Evolutionary conservation across 2,797 vertebrate species (phyloP), one percentile per base, ranked within the genome.

Genomic region (Glyptemys insculpta): DNA sequence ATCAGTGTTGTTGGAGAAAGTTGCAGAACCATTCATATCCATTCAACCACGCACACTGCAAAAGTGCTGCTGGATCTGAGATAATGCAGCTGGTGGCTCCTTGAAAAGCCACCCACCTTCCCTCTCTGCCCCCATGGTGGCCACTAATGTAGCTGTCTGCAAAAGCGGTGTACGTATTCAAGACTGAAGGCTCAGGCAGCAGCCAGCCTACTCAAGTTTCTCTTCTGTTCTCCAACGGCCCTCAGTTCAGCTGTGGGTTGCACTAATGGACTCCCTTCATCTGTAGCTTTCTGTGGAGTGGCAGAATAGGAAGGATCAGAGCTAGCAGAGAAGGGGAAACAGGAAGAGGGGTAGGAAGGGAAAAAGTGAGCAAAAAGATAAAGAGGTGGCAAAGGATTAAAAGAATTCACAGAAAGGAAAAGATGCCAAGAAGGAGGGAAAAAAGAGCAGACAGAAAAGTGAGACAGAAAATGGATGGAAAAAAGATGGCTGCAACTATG

Each of bases 51-150:
- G 5, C 37, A 84, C 0, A 0, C 50, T 65, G 65, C 37, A 93
- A 81, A 94, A 95, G 81, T 8, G 44, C 52, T 88, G 74, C 52
- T 91, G 88, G 87, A 83, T 47, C 78, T 95, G 91, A 41, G 49
- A 91, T 84, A 94, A 78, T 37, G 81, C 93, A 83, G 72, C 79
- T 83, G 83, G 50, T 29, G 62, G 85, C 87, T 94, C 96, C 62
- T 84, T 83, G 53, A 79, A 72, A 81, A 93, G 62, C 82, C 90
- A 93, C 88, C 79, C 31, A 88, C 93, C 94, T 96, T 95, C 89
- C 88, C 92, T 93, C 72, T 81, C 81, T 1, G 0, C 68, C 85
- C 68, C 85, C 34, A 5, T 53, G 59, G 86, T 83, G 87, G 95
- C 91, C 79, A 21, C 72, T 65, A 87, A 12, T 27, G 12, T 83